These are phyloP conservation scores for Anthopleura xanthogrammica DNA, from an alignment of 92 coral and sea anemone species.

Conservation along the genomic window DNA sequence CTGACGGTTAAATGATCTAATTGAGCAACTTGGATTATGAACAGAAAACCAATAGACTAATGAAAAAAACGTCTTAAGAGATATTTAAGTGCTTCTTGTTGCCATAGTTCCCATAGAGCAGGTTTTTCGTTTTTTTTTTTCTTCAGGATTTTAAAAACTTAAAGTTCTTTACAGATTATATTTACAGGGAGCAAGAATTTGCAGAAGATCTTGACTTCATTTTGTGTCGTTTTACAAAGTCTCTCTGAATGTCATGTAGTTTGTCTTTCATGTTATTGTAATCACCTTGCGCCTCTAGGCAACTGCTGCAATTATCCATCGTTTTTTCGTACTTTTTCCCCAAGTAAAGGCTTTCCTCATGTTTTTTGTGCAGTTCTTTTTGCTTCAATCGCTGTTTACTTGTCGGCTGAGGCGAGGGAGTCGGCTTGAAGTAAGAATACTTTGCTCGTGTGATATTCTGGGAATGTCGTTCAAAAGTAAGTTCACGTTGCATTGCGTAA, in stretches of 20 bases:
- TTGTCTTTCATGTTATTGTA: background rate
- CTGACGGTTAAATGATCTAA: too few relatives aligned
- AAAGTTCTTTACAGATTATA: background rate
- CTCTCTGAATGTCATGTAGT: background rate
- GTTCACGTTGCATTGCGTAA: constrained; percentile 21
- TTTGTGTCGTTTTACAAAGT: constrained; percentile 22
- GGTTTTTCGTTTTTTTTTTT: too few relatives aligned
- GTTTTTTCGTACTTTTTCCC: background rate
- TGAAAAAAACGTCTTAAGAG: too few relatives aligned
- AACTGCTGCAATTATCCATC: background rate
- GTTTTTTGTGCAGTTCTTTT: background rate
- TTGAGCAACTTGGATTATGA: too few relatives aligned
- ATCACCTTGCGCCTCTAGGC: constrained; percentile 1
- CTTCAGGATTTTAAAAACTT: too few relatives aligned
- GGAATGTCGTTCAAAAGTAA: constrained; percentile 22
- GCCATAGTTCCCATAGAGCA: too few relatives aligned
- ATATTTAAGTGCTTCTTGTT: too few relatives aligned
- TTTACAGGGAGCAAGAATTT: background rate
- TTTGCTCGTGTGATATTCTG: constrained; percentile 26
- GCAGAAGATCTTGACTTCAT: background rate
- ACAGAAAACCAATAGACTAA: too few relatives aligned
- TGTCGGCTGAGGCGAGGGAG: constrained; percentile 1
- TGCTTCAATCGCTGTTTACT: background rate
- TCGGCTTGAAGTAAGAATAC: constrained; percentile 30
- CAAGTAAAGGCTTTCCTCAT: background rate